These are phyloP conservation scores for Pygoscelis antarcticus DNA, from an alignment of 2,113 vertebrate genomes.

Conservation along the genomic window DNA sequence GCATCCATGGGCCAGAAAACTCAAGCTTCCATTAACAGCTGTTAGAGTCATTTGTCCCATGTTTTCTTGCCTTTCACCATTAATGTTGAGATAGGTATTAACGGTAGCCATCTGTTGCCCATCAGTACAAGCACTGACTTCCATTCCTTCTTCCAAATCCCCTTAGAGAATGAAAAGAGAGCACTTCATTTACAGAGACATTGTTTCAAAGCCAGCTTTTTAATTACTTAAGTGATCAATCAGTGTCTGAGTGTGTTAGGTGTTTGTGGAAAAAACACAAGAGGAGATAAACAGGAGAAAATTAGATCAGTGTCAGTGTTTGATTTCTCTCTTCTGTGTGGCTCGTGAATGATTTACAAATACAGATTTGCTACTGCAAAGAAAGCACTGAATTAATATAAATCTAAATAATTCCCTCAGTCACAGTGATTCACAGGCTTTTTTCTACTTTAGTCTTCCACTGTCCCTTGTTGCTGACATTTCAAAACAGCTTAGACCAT, in stretches of 20 bases:
- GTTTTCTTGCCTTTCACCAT: conserved; percentile 24
- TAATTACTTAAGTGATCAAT: neutral
- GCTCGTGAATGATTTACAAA: neutral
- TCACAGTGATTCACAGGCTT: neutral
- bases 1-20: conserved; percentile 69
- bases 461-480: neutral
- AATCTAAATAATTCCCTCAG: neutral
- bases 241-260: neutral
- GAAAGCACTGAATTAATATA: neutral
- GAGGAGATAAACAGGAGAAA: neutral
- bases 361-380: neutral
- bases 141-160: conserved; percentile 71
- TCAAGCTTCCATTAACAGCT: conserved; percentile 73
- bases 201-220: neutral
- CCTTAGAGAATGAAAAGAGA: conserved; percentile 26
- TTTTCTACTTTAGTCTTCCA: neutral
- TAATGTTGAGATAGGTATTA: conserved; percentile 62
- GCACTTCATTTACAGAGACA: neutral
- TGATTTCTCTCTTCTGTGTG: neutral
- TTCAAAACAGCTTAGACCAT: neutral
- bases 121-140: conserved; percentile 66
- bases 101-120: conserved; percentile 30
- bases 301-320: neutral
- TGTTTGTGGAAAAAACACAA: neutral
- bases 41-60: conserved; percentile 67